These are phyloP conservation scores for Brachionus rotundiformis DNA, from an alignment of 1,140 invertebrate genomes.

Conservation along the genomic window DNA sequence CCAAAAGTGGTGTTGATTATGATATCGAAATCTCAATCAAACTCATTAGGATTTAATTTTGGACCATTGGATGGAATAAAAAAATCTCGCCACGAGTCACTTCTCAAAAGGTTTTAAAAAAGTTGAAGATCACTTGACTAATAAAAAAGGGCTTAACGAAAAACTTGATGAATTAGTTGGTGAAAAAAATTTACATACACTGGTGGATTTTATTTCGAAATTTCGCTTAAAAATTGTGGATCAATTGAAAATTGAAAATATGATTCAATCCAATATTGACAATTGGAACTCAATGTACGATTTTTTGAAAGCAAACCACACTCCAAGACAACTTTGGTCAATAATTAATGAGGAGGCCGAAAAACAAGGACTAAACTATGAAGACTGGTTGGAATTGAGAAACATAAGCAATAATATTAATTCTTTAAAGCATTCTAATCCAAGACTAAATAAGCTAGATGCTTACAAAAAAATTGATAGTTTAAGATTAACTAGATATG, in stretches of 20 bases:
- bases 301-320: neutral
- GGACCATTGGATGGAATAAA: neutral
- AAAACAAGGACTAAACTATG: neutral
- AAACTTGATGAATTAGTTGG: neutral
- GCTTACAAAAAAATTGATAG: neutral
- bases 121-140: neutral
- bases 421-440: neutral
- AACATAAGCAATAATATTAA: neutral
- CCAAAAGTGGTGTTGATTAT: neutral
- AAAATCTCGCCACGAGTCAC: conserved; percentile 9
- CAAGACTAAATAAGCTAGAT: neutral
- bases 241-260: neutral
- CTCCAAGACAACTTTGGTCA: neutral
- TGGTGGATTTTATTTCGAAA: neutral
- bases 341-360: neutral
- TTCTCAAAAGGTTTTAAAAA: neutral
- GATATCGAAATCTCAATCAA: neutral
- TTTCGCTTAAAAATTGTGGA: neutral
- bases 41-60: conserved; percentile 9
- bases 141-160: neutral
- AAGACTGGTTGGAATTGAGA: neutral
- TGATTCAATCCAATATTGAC: neutral
- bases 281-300: neutral
- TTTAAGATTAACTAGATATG: neutral
- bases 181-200: neutral